Evolutionary conservation across 30 jellyfish, hydroid and myxozoan genomes (phyloP), one percentile per base, ranked within the genome.

Genomic region (Chrysaora quinquecirrha): DNA sequence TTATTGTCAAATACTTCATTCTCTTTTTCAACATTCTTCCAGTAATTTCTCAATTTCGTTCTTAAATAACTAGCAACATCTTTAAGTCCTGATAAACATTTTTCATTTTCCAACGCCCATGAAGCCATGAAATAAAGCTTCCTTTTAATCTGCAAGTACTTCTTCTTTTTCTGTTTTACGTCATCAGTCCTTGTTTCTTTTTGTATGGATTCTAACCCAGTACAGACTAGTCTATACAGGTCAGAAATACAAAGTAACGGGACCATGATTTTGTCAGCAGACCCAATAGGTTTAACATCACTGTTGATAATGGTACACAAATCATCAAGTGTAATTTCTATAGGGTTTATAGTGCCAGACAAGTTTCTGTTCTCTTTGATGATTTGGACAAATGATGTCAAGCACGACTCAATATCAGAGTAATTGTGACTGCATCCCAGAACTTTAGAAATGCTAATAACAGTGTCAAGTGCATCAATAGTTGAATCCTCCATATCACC

Each of bases 401-500:
- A 25, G 54, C 87, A 76, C 27, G 69, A 34, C 54, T 75, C 80
- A 71, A 92, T 1, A 48, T 64, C 80, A 7, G 74, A 48, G 49
- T 73, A 64, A 25, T 19, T 34, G 48, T 48, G 34, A 20, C 74
- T 81, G 32, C 75, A 58, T n/a, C 48, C 20, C 68, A 92, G 52
- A n/a, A 77, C 90, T 48, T 85, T 73, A 27, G 98, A 81, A 48
- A 92, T 34, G 21, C 64, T 63, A 7, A 65, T 52, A 21, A 92
- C 24, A 2, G 76, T 46, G 16, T 82, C 93, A 23, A 70, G 32
- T 0, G 78, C 87, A 25, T 92, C 98, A 1, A 38, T 61, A 30
- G 82, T 48, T 6, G 90, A 81, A 16, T 86, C 97, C 6, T 48
- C 49, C 1, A 83, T 68, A n/a, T 92, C 98, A 19, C 96, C 98